Evolutionary conservation across 2,888 invertebrate genomes (phyloP), one percentile per base, ranked within the genome.

Genomic region (Pheosia tremula): DNA sequence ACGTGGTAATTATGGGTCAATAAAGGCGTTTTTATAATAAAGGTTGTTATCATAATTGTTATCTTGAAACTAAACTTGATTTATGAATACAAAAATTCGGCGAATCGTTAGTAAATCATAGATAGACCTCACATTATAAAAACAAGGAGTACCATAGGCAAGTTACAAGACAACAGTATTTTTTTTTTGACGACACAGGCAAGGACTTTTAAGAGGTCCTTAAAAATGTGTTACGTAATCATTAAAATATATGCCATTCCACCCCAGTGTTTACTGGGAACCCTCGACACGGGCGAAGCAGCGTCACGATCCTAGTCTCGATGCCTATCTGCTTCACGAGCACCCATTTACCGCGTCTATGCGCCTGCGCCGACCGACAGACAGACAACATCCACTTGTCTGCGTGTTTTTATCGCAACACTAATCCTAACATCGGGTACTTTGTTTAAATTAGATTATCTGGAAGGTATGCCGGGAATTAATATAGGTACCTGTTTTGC

Each of bases 321-420:
- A 86, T 86, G 64, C 59, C 24, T 82, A 86, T 86, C 83, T 61
- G 57, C 66, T 69, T 73, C 84, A 84, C 85, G 85, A 84, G 77
- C 78, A 64, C 65, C 74, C 74, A 80, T 83, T 24, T 83, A 77
- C 71, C 60, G 70, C 62, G 71, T 58, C 67, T 59, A 68, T 72
- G 49, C 50, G 39, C 58, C 50, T 8, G 50, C 55, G 45, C 60
- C 50, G 13, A 45, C 60, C 24, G 24, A 59, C 52, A 54, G 55
- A 60, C 41, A 50, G 36, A 55, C 52, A 38, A 11, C 38, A 38
- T 55, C n/a, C 37, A 37, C 55, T 39, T 55, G 10, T 55, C 11
- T 41, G 56, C 8, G 41, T 41, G 41, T 56, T 41, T n/a, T 56
- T 60, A 60, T 38, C 43, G 47, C 39, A 39, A 58, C n/a, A 56